These are phyloP conservation scores for Andinoacara biseriatus DNA, from an alignment of 2,113 vertebrate species.

Conservation along the genomic window DNA sequence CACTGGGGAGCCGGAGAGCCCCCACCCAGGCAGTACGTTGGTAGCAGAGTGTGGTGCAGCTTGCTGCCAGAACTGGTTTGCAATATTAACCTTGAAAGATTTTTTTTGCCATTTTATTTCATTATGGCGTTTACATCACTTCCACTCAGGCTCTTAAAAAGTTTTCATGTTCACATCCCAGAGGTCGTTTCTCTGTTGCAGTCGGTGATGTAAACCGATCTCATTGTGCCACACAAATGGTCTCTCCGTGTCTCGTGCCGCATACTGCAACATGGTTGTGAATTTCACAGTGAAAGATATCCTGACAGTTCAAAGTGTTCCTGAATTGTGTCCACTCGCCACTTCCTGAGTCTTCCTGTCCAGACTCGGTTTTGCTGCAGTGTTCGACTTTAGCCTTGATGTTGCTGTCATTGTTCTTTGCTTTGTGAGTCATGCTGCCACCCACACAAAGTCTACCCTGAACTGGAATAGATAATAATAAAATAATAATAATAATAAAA, in stretches of 20 bases:
- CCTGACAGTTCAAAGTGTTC: constrained; percentile 11
- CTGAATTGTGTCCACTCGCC: neutral
- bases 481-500: neutral
- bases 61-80: constrained; percentile 1
- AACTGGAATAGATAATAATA: neutral
- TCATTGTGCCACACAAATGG: constrained; percentile 55
- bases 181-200: neutral
- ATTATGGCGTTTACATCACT: constrained; percentile 29
- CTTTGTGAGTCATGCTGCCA: constrained; percentile 48
- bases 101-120: constrained; percentile 27
- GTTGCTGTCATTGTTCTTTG: constrained; percentile 18
- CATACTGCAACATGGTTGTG: neutral
- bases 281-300: neutral
- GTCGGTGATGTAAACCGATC: constrained; percentile 5
- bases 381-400: constrained; percentile 38
- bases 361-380: constrained; percentile 31
- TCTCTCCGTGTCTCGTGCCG: neutral
- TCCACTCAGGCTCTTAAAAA: constrained; percentile 8
- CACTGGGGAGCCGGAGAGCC: too few species aligned
- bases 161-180: neutral
- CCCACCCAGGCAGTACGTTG: too few species aligned
- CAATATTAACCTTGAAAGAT: neutral
- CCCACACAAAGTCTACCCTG: neutral
- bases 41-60: neutral
- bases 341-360: constrained; percentile 50